phyloP scores from a whole-genome alignment of 2,113 vertebrate species.

The Choloepus hoffmanni region DNA sequence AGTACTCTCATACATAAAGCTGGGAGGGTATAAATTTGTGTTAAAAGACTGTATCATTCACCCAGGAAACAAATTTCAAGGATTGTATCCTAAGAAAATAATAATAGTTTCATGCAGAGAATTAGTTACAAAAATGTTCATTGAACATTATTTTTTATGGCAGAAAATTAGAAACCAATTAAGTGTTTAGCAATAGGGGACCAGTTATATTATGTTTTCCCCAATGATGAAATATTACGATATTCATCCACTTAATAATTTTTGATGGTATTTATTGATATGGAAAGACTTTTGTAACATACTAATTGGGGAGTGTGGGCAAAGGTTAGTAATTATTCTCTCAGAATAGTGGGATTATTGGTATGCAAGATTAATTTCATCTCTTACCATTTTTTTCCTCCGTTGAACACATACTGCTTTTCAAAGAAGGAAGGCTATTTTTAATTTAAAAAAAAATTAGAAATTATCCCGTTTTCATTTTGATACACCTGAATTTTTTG shows the following conservation, averaged over 20 bases:
- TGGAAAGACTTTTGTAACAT: background rate
- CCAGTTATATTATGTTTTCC: background rate
- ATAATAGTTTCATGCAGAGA: background rate
- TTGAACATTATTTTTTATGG: constrained; percentile 28
- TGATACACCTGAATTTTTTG: background rate
- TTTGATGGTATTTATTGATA: background rate
- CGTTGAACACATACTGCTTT: background rate
- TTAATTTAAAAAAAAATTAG: background rate
- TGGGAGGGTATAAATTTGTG: background rate
- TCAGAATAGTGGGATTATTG: background rate
- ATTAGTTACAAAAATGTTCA: background rate
- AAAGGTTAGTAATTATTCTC: background rate
- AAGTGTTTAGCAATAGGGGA: background rate
- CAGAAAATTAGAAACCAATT: constrained; percentile 8
- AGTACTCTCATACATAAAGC: background rate
- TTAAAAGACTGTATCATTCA: background rate
- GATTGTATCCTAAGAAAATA: background rate
- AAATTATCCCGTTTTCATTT: constrained; percentile 23
- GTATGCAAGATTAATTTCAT: background rate
- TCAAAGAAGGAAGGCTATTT: constrained; percentile 18
- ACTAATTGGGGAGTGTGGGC: background rate
- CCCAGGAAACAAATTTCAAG: background rate
- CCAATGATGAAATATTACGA: background rate
- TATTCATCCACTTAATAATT: background rate
- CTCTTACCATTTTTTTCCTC: background rate